Evolutionary conservation across 2,888 invertebrate genomes (phyloP), one percentile per base, ranked within the genome.

Genomic region (Thyatira batis): DNA sequence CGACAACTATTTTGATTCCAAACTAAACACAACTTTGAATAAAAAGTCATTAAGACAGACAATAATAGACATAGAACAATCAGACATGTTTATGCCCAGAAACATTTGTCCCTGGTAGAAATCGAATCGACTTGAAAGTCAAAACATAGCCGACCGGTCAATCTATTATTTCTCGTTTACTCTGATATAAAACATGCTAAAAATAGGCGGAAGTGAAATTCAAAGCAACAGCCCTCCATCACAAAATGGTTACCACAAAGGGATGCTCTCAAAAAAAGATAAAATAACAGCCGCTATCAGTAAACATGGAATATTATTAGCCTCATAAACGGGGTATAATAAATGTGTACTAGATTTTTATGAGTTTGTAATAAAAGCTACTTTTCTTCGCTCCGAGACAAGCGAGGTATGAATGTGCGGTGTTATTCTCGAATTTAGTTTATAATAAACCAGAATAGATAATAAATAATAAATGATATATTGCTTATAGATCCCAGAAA

Each of bases 261-360:
- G 69, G 71, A 73, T 73, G 64, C 75, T 70, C 73, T 78, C 69
- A 65, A 73, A 77, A 74, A 73, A 61, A 73, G 75, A 80, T 81
- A 83, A 80, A 80, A 75, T 71, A 78, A 71, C 76, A 71, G 57
- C 60, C 65, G 80, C 72, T 84, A 84, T 84, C 85, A 78, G 79
- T 80, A 84, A 81, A 80, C 82, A 80, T 78, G 81, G 78, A 80
- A 82, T 84, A 84, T 84, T 85, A 85, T 84, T 81, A 80, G 67
- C 75, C 68, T 58, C 78, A 75, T 80, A 82, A 82, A 82, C 60
- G 63, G 55, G 69, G 54, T 60, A 76, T 76, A 76, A 77, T 82
- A 79, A 79, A 78, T 73, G 76, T 79, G 78, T 76, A 82, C 76
- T 80, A 77, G 73, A 80, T 80, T 85, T 83, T 85, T 83, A 85